phyloP scores from a whole-genome alignment of 2,113 vertebrate genomes.

The Paraplagusia blochii region DNA sequence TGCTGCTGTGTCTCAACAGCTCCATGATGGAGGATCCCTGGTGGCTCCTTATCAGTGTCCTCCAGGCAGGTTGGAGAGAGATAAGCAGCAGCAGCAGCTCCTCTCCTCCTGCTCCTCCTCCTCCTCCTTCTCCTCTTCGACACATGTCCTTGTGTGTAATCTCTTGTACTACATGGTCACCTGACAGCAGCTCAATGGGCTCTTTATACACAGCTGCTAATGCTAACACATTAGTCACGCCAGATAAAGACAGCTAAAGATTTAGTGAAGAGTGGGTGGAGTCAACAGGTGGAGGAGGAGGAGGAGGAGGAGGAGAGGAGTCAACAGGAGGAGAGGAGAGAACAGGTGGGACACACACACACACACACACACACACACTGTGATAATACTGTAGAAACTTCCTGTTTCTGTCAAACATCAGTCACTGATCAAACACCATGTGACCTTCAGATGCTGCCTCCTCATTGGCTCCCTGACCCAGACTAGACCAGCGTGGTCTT shows the following conservation, averaged over 20 bases:
- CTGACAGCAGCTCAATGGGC: constrained; percentile 66
- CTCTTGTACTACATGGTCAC: constrained; percentile 72
- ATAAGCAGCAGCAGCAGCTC: no score
- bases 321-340: constrained; percentile 22
- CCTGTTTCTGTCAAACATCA: not conserved
- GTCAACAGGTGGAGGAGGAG: constrained; percentile 41
- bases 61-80: constrained; percentile 56
- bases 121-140: constrained; percentile 32
- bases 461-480: no score
- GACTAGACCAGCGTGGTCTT: no score
- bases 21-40: constrained; percentile 67
- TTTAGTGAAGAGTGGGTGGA: constrained; percentile 37
- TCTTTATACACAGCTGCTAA: constrained; percentile 64
- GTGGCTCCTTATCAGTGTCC: constrained; percentile 72
- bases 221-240: constrained; percentile 62
- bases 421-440: not conserved
- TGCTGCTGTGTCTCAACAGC: constrained; percentile 5
- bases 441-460: not conserved
- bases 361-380: not conserved
- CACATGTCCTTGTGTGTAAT: constrained; percentile 75
- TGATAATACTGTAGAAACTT: not conserved
- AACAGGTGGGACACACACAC: constrained; percentile 2
- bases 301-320: constrained; percentile 18
- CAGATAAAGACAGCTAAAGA: constrained; percentile 40
- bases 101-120: constrained; percentile 11